Conservation (phyloP, 2,797 vertebrate genomes). For the Acanthurus lineatus region DNA sequence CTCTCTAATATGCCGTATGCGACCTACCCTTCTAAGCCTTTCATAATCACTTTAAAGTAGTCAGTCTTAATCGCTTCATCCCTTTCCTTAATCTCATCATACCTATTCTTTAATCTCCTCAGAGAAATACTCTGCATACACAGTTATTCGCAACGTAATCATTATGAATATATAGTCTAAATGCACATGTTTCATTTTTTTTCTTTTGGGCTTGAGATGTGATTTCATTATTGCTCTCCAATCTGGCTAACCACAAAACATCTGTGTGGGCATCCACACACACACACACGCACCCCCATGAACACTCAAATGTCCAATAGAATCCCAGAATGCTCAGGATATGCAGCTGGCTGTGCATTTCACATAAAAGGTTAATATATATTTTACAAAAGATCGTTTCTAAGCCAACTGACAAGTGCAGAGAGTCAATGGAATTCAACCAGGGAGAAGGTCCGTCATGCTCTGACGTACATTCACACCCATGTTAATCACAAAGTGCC, state of each 20-base stretch:
- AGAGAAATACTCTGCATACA: constrained; percentile 75
- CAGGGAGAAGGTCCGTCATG: constrained; percentile 37
- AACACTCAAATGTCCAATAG: constrained; percentile 4
- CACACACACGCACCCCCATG: not conserved
- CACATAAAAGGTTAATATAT: constrained; percentile 29
- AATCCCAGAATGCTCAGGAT: constrained; percentile 12
- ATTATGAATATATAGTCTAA: constrained; percentile 71
- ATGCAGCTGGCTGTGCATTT: constrained; percentile 36
- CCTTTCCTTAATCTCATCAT: constrained; percentile 85
- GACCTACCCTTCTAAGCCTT: constrained; percentile 79
- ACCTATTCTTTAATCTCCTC: constrained; percentile 85
- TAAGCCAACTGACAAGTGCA: constrained; percentile 23
- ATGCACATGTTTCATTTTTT: constrained; percentile 62
- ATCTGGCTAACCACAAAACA: constrained; percentile 73
- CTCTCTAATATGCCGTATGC: constrained; percentile 74
- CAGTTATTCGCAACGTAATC: constrained; percentile 73
- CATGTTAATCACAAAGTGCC: constrained; percentile 61
- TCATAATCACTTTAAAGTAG: constrained; percentile 87
- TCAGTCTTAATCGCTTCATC: constrained; percentile 85
- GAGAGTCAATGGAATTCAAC: constrained; percentile 40
- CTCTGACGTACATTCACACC: constrained; percentile 47
- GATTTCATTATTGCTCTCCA: constrained; percentile 71
- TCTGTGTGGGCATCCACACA: constrained; percentile 50
- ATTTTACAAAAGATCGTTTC: constrained; percentile 22
- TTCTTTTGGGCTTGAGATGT: constrained; percentile 61